A percentile compares a stretch with the other conserved stretches of the same genome.
Evolutionary conservation across 2,797 vertebrate genomes (phyloP).

Genomic region (Crossoptilon crossoptilon): DNA sequence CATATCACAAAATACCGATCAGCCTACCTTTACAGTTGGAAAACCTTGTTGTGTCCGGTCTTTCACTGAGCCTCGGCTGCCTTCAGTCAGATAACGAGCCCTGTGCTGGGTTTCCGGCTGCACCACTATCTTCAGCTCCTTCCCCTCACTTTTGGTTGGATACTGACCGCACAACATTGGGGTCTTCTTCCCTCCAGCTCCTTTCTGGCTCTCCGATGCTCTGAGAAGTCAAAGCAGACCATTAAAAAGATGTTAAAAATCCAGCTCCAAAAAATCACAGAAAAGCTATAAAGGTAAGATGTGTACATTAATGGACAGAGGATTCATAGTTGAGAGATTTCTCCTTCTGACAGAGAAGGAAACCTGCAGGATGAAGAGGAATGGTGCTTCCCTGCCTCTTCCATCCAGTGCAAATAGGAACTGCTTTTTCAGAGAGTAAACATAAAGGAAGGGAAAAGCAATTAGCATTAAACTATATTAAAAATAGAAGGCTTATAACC

Average conservation of each 20-base stretch:
- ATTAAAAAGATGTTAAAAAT: conserved; percentile 52
- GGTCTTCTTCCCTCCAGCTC: conserved; percentile 87
- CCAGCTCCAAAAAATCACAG: conserved; percentile 45
- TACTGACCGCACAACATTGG: conserved; percentile 91
- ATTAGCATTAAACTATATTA: conserved; percentile 41
- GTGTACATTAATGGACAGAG: background rate
- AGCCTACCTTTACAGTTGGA: conserved; percentile 93
- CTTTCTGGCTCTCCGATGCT: conserved; percentile 82
- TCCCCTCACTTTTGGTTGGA: conserved; percentile 92
- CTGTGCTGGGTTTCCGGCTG: conserved; percentile 98
- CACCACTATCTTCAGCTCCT: conserved; percentile 95
- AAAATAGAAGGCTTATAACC: background rate
- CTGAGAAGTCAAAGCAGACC: conserved; percentile 80
- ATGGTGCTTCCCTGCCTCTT: background rate
- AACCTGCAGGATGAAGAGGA: conserved; percentile 41
- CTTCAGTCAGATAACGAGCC: conserved; percentile 97
- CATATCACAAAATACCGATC: background rate
- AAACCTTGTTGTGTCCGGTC: conserved; percentile 97
- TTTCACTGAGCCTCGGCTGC: conserved; percentile 97
- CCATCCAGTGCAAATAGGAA: conserved; percentile 32
- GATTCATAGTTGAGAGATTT: background rate
- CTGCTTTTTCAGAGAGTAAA: conserved; percentile 42
- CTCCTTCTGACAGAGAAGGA: conserved; percentile 42
- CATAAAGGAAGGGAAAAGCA: conserved; percentile 59
- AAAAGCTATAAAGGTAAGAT: conserved; percentile 35